Evolutionary conservation across 2,888 invertebrate species (phyloP), one percentile per base, ranked within the genome.

Genomic region (Lasioglossum calceatum): DNA sequence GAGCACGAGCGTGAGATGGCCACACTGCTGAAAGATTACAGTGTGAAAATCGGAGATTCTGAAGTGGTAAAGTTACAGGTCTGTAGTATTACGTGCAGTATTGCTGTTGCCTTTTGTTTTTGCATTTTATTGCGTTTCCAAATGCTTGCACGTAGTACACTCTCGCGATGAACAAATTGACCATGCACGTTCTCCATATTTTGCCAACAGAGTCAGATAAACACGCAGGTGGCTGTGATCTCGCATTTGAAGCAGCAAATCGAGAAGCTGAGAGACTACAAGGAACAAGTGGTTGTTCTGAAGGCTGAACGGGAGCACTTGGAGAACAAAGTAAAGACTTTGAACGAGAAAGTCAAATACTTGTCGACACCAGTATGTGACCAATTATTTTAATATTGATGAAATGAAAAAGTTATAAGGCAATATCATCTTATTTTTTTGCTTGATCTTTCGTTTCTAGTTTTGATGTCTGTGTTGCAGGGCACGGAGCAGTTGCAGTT

Each of bases 231-330:
- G 77, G 94, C 94, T 64, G 93, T 95, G 86, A 95, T 95, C 91
- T 93, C 95, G 54, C 95, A 95, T 81, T 90, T 95, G 76, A 95
- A 95, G 87, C 94, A 95, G 88, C 95, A 94, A 89, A 93, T 95
- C 5, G 94, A 94, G 61, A 98, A 97, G 93, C 94, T 98, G 75
- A 96, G 97, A 94, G 96, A 97, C 85, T 97, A 97, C 95, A 96
- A 97, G 91, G 96, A 96, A 84, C 96, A 96, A 90, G 93, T 96
- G 39, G 94, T 96, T 5, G 95, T 96, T 50, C 92, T 96, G 32
- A 96, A 95, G 85, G 96, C 96, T 0, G 97, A 97, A 92, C 94
- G 96, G 79, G 96, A 96, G 88, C 96, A 96, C 91, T 94, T 96
- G 85, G 96, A 96, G 91, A 95, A 94, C 75, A 95, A 95, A 91